Percentiles rank a stretch among this genome's conserved stretches.
Evolutionary conservation across 2,797 vertebrate genomes (phyloP).

Genomic region (Serranus cabrilla): DNA sequence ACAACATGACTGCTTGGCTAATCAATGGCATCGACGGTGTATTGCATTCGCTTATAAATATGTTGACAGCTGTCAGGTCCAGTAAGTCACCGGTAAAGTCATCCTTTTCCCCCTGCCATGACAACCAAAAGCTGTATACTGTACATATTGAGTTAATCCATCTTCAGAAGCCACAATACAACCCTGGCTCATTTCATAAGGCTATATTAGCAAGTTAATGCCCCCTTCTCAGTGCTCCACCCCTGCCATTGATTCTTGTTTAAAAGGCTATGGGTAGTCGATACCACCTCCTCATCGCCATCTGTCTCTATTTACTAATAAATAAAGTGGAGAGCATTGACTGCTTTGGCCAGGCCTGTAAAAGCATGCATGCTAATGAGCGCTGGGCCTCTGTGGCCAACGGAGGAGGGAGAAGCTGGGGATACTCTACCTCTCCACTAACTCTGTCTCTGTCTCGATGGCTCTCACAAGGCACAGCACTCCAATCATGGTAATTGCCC

Average conservation of each 20-base stretch:
- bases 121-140: slow-evolving; percentile 13
- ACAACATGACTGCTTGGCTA: slow-evolving; percentile 80
- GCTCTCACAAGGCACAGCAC: slow-evolving; percentile 65
- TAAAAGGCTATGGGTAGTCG: slow-evolving; percentile 94
- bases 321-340: slow-evolving; percentile 97
- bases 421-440: slow-evolving; percentile 58
- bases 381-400: slow-evolving; percentile 86
- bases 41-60: slow-evolving; percentile 76
- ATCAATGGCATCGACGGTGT: slow-evolving; percentile 86
- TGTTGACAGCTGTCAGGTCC: slow-evolving; percentile 55
- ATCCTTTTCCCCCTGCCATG: slow-evolving; percentile 5
- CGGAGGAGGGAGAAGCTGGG: slow-evolving; percentile 61
- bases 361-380: slow-evolving; percentile 97
- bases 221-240: slow-evolving; percentile 79
- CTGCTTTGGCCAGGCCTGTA: slow-evolving; percentile 91
- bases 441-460: slow-evolving; percentile 55
- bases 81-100: slow-evolving; percentile 31
- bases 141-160: slow-evolving; percentile 16
- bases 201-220: slow-evolving; percentile 84
- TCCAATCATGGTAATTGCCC: slow-evolving; percentile 88
- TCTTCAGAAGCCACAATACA: slow-evolving; percentile 24
- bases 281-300: slow-evolving; percentile 90
- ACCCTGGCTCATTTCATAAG: slow-evolving; percentile 78
- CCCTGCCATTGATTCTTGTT: slow-evolving; percentile 88
- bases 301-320: slow-evolving; percentile 98